A percentile compares a stretch with the other conserved stretches of the same genome.
phyloP scores from a whole-genome alignment of 2,113 vertebrate species.

The Pomatostomus ruficeps region DNA sequence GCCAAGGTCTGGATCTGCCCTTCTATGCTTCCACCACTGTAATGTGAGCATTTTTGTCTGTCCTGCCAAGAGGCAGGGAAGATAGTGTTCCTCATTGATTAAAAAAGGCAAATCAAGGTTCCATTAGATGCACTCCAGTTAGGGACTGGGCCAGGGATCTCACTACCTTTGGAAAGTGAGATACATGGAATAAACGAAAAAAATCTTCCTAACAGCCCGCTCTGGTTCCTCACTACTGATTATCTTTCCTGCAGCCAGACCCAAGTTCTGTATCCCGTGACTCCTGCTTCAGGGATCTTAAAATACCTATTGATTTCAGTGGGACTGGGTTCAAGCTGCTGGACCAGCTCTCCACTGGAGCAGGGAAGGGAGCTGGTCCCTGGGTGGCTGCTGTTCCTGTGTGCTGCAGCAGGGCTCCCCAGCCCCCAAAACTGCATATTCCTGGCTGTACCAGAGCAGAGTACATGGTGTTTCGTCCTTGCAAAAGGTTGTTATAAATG shows the following conservation, averaged over 20 bases:
- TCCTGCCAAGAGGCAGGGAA: neutral
- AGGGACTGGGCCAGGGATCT: neutral
- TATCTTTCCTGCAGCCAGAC: neutral
- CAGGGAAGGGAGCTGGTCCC: neutral
- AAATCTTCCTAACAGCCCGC: neutral
- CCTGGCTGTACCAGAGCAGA: neutral
- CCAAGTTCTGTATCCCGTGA: neutral
- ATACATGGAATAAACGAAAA: neutral
- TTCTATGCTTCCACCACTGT: neutral
- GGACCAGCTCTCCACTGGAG: neutral
- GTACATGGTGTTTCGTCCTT: neutral
- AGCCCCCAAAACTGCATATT: neutral
- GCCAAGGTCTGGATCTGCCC: neutral
- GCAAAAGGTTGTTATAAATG: conserved; percentile 9
- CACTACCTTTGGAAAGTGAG: neutral
- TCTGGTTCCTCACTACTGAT: neutral
- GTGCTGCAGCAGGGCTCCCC: neutral
- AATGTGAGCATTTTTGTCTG: neutral
- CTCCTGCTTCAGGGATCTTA: neutral
- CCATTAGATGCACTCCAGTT: neutral
- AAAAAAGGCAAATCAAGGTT: neutral
- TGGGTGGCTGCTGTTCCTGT: neutral
- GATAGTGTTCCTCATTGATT: neutral
- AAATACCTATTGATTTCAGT: neutral
- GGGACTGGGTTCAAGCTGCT: neutral